Evolutionary conservation across 2,113 vertebrate genomes (phyloP).

Genomic region (Dolichotis patagonum): DNA sequence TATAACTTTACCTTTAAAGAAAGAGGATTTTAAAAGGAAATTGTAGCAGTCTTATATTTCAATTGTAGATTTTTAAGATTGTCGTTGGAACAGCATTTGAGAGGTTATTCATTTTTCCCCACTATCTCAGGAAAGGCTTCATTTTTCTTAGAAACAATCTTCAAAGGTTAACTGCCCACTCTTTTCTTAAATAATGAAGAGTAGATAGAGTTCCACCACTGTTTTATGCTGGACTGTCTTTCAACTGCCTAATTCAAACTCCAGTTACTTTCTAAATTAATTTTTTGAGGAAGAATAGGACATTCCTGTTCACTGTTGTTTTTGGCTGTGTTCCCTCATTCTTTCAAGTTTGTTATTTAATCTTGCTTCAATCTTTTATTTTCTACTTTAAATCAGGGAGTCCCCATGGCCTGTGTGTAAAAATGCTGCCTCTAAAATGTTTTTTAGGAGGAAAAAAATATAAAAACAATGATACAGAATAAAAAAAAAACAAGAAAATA

Average conservation of each 20-base stretch:
- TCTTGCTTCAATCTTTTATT: background rate
- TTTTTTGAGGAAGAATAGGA: background rate
- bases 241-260: constrained; percentile 15
- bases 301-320: background rate
- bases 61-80: constrained; percentile 36
- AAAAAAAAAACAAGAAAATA: no score
- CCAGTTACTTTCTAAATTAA: constrained; percentile 10
- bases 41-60: constrained; percentile 2
- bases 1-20: constrained; percentile 35
- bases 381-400: background rate
- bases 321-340: background rate
- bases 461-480: no score
- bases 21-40: constrained; percentile 39
- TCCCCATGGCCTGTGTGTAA: background rate
- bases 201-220: background rate
- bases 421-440: background rate
- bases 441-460: background rate
- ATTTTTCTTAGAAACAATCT: background rate
- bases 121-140: background rate
- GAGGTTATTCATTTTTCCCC: constrained; percentile 1
- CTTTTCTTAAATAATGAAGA: constrained; percentile 5
- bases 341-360: constrained; percentile 29
- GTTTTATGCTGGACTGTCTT: background rate
- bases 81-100: background rate
- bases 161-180: background rate